These are phyloP conservation scores for Gyps fulvus DNA, from an alignment of 2,113 vertebrate species.

Conservation along the genomic window DNA sequence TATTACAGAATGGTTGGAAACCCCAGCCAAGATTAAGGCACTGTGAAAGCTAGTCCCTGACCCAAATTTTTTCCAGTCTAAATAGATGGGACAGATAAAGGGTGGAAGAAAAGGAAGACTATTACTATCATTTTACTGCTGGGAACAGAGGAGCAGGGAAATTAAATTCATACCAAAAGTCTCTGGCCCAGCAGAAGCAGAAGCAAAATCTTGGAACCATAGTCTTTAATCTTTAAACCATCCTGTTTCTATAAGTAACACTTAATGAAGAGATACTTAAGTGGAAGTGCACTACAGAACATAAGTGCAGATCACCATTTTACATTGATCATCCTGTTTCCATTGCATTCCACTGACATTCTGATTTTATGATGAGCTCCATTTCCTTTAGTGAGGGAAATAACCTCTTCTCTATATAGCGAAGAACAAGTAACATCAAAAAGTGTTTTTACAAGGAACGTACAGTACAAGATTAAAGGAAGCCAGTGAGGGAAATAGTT, in stretches of 20 bases:
- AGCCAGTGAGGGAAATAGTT: slow-evolving; percentile 48
- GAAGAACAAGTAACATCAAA: slow-evolving; percentile 38
- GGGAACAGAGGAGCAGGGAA: background rate
- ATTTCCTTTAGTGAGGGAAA: slow-evolving; percentile 28
- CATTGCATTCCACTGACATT: background rate
- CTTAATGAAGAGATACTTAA: background rate
- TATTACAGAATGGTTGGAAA: background rate
- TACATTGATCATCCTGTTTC: slow-evolving; percentile 22
- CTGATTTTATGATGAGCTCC: slow-evolving; percentile 10
- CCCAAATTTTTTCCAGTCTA: background rate
- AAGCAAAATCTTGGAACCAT: background rate
- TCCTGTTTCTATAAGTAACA: background rate
- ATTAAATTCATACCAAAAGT: background rate
- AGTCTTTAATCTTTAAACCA: background rate
- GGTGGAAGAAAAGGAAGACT: background rate
- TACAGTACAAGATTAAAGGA: slow-evolving; percentile 52
- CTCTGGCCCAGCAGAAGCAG: background rate
- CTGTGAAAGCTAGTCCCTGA: background rate
- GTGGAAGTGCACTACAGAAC: background rate
- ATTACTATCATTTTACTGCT: slow-evolving; percentile 6
- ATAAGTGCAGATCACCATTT: background rate
- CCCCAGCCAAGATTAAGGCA: background rate
- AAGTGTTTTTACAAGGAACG: slow-evolving; percentile 46
- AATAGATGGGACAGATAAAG: slow-evolving; percentile 8
- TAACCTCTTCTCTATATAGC: background rate